A percentile compares a stretch with the other conserved stretches of the same genome.
phyloP scores from a whole-genome alignment of 2,888 invertebrate species.

The Rhimphoctona megacephalus region DNA sequence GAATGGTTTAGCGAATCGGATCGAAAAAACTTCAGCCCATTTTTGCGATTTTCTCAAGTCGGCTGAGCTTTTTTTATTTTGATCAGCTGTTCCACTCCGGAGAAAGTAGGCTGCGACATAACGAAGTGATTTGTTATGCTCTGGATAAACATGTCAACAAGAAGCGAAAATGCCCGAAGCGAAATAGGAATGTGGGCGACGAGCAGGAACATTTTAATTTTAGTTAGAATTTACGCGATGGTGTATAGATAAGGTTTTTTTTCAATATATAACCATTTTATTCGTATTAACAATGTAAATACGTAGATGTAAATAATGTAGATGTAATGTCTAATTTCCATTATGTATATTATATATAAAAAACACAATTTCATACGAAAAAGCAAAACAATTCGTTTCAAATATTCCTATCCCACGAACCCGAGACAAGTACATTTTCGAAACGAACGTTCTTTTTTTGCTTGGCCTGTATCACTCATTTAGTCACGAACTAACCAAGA shows the following conservation, averaged over 20 bases:
- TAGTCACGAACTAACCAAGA: too few species aligned
- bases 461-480: too few species aligned
- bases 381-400: not conserved
- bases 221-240: not conserved
- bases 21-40: too few species aligned
- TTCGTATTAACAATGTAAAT: constrained; percentile 78
- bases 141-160: not conserved
- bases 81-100: not conserved
- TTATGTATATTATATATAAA: constrained; percentile 33
- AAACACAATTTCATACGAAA: constrained; percentile 42
- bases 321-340: constrained; percentile 36
- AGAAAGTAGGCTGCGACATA: not conserved
- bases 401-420: not conserved
- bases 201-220: not conserved
- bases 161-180: not conserved
- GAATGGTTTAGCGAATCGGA: too few species aligned
- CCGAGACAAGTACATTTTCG: not conserved
- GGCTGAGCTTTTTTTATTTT: not conserved
- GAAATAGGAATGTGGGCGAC: not conserved
- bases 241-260: constrained; percentile 70
- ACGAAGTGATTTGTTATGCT: not conserved
- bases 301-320: constrained; percentile 78
- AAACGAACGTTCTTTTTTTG: not conserved
- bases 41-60: too few species aligned
- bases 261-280: constrained; percentile 64